phyloP scores from a whole-genome alignment of 2,113 vertebrate species.

The Protobothrops flavoviridis region DNA sequence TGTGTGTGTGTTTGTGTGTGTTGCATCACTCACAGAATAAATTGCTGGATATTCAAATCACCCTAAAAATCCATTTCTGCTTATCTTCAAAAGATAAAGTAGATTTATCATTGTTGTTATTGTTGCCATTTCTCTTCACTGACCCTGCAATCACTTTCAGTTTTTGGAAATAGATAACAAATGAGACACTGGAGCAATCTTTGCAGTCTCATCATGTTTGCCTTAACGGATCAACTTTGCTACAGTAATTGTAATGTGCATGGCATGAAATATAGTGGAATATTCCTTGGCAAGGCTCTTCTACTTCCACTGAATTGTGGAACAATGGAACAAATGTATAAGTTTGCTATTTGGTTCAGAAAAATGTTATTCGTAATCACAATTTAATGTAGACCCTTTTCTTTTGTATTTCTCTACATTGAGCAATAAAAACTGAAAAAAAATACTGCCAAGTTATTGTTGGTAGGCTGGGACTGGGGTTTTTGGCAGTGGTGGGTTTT shows the following conservation, averaged over 20 bases:
- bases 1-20: conserved; percentile 56
- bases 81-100: conserved; percentile 36
- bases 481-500: neutral
- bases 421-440: neutral
- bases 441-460: neutral
- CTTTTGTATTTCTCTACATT: neutral
- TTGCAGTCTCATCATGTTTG: conserved; percentile 20
- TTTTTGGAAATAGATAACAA: conserved; percentile 28
- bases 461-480: neutral
- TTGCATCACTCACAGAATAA: conserved; percentile 52
- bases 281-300: conserved; percentile 2
- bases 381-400: neutral
- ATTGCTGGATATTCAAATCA: conserved; percentile 49
- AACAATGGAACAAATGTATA: neutral
- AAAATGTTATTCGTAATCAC: neutral
- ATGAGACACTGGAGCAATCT: conserved; percentile 20
- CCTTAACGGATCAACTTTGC: conserved; percentile 4
- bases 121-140: neutral
- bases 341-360: neutral
- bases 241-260: conserved; percentile 17
- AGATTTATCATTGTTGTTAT: conserved; percentile 25
- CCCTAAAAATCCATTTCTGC: conserved; percentile 35
- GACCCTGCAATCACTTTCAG: neutral
- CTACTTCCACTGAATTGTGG: neutral
- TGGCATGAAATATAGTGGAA: conserved; percentile 22